These are phyloP conservation scores for Telmatochromis brachygnathus DNA, from an alignment of 2,113 vertebrate genomes.

Conservation along the genomic window DNA sequence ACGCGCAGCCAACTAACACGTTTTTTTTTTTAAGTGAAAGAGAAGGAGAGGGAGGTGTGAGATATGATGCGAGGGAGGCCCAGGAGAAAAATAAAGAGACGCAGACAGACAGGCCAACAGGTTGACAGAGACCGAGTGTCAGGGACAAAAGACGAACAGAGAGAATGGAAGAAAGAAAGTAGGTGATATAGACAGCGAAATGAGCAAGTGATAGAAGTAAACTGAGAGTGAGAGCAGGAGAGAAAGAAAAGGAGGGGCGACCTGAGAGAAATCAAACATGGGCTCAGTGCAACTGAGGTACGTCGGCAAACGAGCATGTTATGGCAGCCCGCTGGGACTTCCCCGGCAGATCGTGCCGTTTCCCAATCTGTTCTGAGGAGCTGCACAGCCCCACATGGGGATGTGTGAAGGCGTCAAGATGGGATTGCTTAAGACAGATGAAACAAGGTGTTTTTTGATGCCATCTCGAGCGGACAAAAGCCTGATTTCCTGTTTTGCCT, in stretches of 20 bases:
- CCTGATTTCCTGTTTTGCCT: constrained; percentile 70
- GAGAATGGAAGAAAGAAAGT: constrained; percentile 26
- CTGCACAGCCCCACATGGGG: constrained; percentile 65
- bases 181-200: constrained; percentile 49
- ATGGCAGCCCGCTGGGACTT: constrained; percentile 71
- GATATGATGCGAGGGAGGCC: constrained; percentile 6
- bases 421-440: constrained; percentile 79
- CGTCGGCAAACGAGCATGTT: constrained; percentile 71
- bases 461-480: constrained; percentile 71
- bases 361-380: constrained; percentile 75
- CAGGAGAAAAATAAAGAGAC: constrained; percentile 15
- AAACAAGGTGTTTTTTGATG: constrained; percentile 72
- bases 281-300: constrained; percentile 63
- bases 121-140: constrained; percentile 37
- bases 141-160: constrained; percentile 24
- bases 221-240: constrained; percentile 48
- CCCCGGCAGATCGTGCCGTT: constrained; percentile 70
- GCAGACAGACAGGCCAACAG: constrained; percentile 46
- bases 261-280: constrained; percentile 74
- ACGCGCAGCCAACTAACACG: constrained; percentile 50
- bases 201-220: constrained; percentile 58
- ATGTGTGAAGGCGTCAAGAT: constrained; percentile 68
- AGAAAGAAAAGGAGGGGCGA: constrained; percentile 57
- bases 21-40: constrained; percentile 43
- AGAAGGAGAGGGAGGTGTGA: constrained; percentile 37